Base-by-base conservation (phyloP, 2,888 invertebrate genomes). In the Pseudococcus longispinus region DNA sequence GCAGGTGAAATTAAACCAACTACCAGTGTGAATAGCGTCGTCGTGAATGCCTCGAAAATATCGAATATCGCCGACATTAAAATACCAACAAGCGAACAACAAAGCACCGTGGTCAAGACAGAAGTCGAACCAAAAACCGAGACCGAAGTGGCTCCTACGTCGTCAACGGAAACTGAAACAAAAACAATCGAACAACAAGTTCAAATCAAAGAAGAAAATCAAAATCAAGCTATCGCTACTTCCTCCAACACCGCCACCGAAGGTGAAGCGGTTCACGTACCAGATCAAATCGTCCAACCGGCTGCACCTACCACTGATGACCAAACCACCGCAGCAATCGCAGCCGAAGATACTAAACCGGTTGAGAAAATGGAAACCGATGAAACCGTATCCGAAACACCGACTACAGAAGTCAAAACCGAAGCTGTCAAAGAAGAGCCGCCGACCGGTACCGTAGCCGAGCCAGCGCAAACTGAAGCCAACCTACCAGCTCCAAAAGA, bases 41-140 rank as follows among this genome's bases (percentile, higher is more conserved):
- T 18, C 2, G 44, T 37, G 11, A 80, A 80, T 46, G 29, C 46
- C 18, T 4, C 44, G 5, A 51, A 84, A 84, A 13, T 37, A 84
- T 20, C 55, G n/a, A 83, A 83, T 26, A 83, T 55, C 32, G 83
- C 26, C 42, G 83, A 83, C 26, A 83, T 80, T 13, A 83, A 83
- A 83, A 83, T 83, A 1, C 32, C 55, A 8, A 23, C 37, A 2
- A 82, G 9, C 32, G 51, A 46, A 29, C 1, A 51, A 51, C 26
- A 46, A 42, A 42, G 23, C 8, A 44, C 26, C 46, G 83, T 51
- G n/a, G 44, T 44, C 23, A 82, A 46, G 82, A 44, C n/a, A n/a
- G n/a, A n/a, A n/a, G n/a, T n/a, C n/a, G n/a, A n/a, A n/a, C n/a
- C n/a, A n/a, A n/a, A n/a, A n/a, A n/a, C 37, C 37, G 37, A 37